A percentile compares a stretch with the other conserved stretches of the same genome.
phyloP scores from a whole-genome alignment of 2,797 vertebrate species.

The Enteromius treurensis region DNA sequence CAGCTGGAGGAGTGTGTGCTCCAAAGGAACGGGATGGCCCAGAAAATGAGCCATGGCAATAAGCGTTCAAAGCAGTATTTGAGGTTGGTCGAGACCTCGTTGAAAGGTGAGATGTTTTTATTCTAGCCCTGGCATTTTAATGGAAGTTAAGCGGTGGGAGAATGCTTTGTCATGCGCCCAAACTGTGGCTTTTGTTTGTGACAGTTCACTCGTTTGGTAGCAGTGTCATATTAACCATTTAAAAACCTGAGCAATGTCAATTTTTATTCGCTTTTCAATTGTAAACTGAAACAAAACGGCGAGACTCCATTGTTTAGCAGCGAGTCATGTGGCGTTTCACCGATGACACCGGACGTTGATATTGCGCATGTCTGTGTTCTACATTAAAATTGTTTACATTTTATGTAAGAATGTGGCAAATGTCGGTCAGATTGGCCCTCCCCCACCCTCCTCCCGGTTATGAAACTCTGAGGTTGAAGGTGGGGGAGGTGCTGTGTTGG shows the following conservation, averaged over 20 bases:
- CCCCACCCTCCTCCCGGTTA: slow-evolving; percentile 35
- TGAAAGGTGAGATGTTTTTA: slow-evolving; percentile 79
- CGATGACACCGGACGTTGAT: neutral
- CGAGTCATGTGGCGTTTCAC: neutral
- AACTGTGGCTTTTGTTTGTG: neutral
- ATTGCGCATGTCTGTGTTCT: slow-evolving; percentile 24
- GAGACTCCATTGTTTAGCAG: neutral
- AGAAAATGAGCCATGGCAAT: slow-evolving; percentile 90
- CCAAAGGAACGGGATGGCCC: slow-evolving; percentile 87
- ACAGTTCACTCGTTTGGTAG: neutral
- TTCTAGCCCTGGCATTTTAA: neutral
- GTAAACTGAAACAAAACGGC: neutral
- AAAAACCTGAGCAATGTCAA: neutral
- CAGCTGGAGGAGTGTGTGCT: slow-evolving; percentile 94
- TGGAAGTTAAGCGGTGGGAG: neutral
- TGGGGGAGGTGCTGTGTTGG: slow-evolving; percentile 25
- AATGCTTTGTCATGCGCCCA: neutral
- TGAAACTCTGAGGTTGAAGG: slow-evolving; percentile 41
- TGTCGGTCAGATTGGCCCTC: slow-evolving; percentile 18
- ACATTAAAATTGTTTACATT: slow-evolving; percentile 36
- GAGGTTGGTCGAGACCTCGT: slow-evolving; percentile 88
- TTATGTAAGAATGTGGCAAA: slow-evolving; percentile 10
- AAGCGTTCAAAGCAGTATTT: slow-evolving; percentile 88
- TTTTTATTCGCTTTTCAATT: neutral
- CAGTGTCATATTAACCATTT: neutral